Evolutionary conservation across 1,140 invertebrate genomes (phyloP), one percentile per base, ranked within the genome.

Genomic region (Battus philenor): DNA sequence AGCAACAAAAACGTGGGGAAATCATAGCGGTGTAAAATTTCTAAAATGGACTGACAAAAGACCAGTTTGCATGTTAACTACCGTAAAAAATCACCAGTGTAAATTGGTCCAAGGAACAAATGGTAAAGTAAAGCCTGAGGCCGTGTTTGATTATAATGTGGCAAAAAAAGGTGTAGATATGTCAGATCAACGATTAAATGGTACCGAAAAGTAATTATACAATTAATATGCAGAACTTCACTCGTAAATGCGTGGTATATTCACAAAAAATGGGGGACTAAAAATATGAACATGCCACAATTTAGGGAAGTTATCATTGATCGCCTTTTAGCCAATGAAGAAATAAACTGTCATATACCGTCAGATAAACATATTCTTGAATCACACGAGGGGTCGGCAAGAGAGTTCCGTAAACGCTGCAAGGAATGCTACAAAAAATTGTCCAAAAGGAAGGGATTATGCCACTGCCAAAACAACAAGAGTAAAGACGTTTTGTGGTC

Each of bases 161-260:
- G 44, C 17, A 13, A 58, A 53, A 43, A 53, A 52, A 45, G 54
- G 50, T 0, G 47, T 53, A 6, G 54, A 53, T 7, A 49, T 36
- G 16, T 44, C 30, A 10, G 49, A 57, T 20, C 54, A 57, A 31
- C 55, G 32, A 24, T 76, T 13, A 74, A 75, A 15, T 78, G 68
- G 73, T 78, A 65, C 26, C 31, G 63, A 27, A 80, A 80, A 49
- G 30, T 76, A 22, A 61, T 50, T 4, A 44, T 76, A 44, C 56
- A 74, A 50, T 39, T 74, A 1, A 31, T 77, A 11, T 51, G 67
- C 36, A 65, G 64, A 5, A 43, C 16, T 41, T 11, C 15, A 27
- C 24, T 41, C 11, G 15, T 44, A 36, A 50, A 50, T 27, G 41
- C 48, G 11, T 52, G 50, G 50, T 36, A 47, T 9, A 36, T 38